A percentile compares a stretch with the other conserved stretches of the same genome.
These are phyloP conservation scores for Bathynomus jamesi DNA, from an alignment of 1,140 invertebrate species.

Conservation along the genomic window DNA sequence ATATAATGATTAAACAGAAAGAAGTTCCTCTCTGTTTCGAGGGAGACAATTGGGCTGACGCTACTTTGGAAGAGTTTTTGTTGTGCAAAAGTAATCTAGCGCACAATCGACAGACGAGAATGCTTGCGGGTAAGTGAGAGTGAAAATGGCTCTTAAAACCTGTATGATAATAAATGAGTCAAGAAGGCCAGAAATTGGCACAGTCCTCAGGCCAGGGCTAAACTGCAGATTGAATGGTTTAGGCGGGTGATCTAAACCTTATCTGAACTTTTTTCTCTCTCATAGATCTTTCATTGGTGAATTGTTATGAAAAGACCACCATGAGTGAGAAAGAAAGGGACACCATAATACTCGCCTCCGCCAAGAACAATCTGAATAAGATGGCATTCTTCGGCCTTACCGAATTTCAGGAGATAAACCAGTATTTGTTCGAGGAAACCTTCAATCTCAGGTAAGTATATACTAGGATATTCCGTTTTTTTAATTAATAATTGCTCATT, in stretches of 20 bases:
- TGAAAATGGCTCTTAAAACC: too few relatives aligned
- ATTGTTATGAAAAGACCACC: conserved; percentile 84
- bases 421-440: conserved; percentile 95
- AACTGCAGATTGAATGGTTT: too few relatives aligned
- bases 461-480: neutral
- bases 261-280: too few relatives aligned
- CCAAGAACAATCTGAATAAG: conserved; percentile 84
- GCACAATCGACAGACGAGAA: conserved; percentile 90
- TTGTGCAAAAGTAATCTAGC: conserved; percentile 86
- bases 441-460: conserved; percentile 61
- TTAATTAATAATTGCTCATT: neutral
- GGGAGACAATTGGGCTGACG: conserved; percentile 57
- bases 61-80: conserved; percentile 75
- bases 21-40: conserved; percentile 33
- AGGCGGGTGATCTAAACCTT: too few relatives aligned
- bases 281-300: conserved; percentile 82
- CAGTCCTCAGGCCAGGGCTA: too few relatives aligned
- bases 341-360: conserved; percentile 78
- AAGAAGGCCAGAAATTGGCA: neutral
- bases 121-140: conserved; percentile 60
- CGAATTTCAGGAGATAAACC: conserved; percentile 87
- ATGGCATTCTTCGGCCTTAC: conserved; percentile 97
- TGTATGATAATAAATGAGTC: too few relatives aligned
- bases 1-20: conserved; percentile 26
- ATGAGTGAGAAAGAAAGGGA: conserved; percentile 61